Percentiles rank a stretch among this genome's conserved stretches.
phyloP scores from a whole-genome alignment of 2,888 invertebrate species.

The Oeneis ivallda region DNA sequence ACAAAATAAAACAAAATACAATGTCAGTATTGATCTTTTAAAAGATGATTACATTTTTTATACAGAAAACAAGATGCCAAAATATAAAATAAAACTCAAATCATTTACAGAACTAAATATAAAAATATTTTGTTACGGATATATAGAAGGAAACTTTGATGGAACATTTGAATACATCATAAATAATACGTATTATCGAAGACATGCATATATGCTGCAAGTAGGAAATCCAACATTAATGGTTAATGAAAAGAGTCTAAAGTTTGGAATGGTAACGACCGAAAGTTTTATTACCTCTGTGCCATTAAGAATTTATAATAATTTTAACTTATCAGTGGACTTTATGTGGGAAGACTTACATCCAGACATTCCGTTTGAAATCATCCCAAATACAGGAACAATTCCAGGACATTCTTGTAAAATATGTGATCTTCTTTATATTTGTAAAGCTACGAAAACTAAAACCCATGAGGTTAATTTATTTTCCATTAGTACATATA shows the following conservation, averaged over 20 bases:
- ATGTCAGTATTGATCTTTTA: conserved; percentile 53
- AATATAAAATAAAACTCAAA: conserved; percentile 52
- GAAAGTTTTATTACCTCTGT: conserved; percentile 68
- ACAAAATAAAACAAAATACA: conserved; percentile 53
- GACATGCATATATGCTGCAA: conserved; percentile 59
- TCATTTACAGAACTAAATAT: conserved; percentile 49
- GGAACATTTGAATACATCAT: conserved; percentile 62
- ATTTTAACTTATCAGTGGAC: conserved; percentile 60
- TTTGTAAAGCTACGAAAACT: conserved; percentile 62
- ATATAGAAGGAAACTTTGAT: conserved; percentile 51
- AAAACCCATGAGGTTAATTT: conserved; percentile 67
- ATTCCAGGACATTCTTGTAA: conserved; percentile 58
- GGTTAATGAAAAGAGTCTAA: conserved; percentile 59
- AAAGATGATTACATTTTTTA: conserved; percentile 55
- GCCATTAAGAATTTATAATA: conserved; percentile 62
- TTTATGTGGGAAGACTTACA: conserved; percentile 61
- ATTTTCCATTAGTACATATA: conserved; percentile 48
- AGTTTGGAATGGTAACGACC: conserved; percentile 73
- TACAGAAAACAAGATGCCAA: conserved; percentile 50
- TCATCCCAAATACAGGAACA: conserved; percentile 59
- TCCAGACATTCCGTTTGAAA: conserved; percentile 65
- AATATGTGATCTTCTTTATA: conserved; percentile 64
- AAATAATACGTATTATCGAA: conserved; percentile 56
- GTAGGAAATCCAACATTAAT: conserved; percentile 58
- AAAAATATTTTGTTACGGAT: conserved; percentile 55